Evolutionary conservation across 2,888 invertebrate genomes (phyloP), one percentile per base, ranked within the genome.

Genomic region (Ennomos quercinarius): DNA sequence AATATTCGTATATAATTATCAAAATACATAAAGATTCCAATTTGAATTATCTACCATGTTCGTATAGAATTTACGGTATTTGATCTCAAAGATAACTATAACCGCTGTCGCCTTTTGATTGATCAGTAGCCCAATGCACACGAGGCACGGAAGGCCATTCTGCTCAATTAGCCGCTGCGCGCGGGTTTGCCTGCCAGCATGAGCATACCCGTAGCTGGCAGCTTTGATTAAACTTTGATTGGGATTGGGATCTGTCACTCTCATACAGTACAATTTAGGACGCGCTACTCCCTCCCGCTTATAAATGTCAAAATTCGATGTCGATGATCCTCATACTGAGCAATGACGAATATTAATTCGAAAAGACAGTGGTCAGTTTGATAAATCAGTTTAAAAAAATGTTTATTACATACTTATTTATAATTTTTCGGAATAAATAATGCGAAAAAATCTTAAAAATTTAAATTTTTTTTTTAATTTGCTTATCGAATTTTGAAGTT

Each of bases 141-240:
- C 55, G 56, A 71, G 68, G 74, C 71, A 76, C 69, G 68, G 68
- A 72, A 74, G 76, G 74, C 82, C 79, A 83, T 90, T 89, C 86
- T 84, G 86, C 86, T 85, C 91, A 91, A 91, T 91, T 91, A 90
- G 87, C 78, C 76, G 68, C 78, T 71, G 73, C 72, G 77, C 66
- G 73, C 76, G 80, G 74, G 81, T 78, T 77, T 77, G 84, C 76
- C 80, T 81, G 81, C 78, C 79, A 75, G 72, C 10, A 4, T 27
- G 27, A 42, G 11, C 84, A 83, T 83, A 82, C 80, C 67, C 73
- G 77, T 75, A 75, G 84, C 81, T 83, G 82, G 84, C 81, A 77
- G 89, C 86, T 90, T 88, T 89, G 89, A 90, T 91, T 89, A 86
- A 84, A 86, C 81, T 86, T 86, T 88, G 89, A 91, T 91, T 90